A percentile compares a stretch with the other conserved stretches of the same genome.
phyloP scores from a whole-genome alignment of 2,797 vertebrate species.

The Leptatherina wallacei region DNA sequence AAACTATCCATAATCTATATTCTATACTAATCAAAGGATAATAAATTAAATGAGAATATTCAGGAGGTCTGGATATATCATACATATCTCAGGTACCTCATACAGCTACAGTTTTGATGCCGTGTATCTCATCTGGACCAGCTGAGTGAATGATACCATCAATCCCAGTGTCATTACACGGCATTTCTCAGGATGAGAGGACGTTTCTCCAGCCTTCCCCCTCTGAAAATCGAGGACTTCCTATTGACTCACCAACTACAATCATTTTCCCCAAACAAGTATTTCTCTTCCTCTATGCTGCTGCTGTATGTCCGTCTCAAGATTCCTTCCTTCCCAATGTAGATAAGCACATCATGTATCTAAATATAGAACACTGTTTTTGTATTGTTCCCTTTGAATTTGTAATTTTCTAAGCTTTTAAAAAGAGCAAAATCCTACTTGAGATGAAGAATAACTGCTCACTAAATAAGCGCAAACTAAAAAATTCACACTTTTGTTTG shows the following conservation, averaged over 20 bases:
- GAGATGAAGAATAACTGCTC: not conserved
- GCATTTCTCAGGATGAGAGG: conserved; percentile 54
- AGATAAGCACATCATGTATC: conserved; percentile 11
- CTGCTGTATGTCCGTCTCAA: conserved; percentile 31
- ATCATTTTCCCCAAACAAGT: conserved; percentile 56
- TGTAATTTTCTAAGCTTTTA: conserved; percentile 13
- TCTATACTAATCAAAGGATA: not conserved
- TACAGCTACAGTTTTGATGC: conserved; percentile 11
- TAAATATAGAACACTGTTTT: conserved; percentile 35
- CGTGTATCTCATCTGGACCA: conserved; percentile 27
- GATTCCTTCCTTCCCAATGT: conserved; percentile 54
- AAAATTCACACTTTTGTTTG: not conserved
- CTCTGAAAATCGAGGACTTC: conserved; percentile 56
- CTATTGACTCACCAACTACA: conserved; percentile 64
- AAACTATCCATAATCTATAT: not conserved
- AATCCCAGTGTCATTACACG: conserved; percentile 31
- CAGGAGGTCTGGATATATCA: not conserved
- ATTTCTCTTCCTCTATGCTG: conserved; percentile 63
- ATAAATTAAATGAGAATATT: not conserved
- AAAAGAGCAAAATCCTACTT: conserved; percentile 25
- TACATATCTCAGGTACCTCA: not conserved
- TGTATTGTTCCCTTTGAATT: conserved; percentile 19
- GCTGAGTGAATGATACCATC: conserved; percentile 48
- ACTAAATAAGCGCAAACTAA: conserved; percentile 21
- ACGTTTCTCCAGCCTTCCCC: conserved; percentile 60